Conservation (phyloP, 2,888 invertebrate genomes). For the Panzeria rudis region DNA sequence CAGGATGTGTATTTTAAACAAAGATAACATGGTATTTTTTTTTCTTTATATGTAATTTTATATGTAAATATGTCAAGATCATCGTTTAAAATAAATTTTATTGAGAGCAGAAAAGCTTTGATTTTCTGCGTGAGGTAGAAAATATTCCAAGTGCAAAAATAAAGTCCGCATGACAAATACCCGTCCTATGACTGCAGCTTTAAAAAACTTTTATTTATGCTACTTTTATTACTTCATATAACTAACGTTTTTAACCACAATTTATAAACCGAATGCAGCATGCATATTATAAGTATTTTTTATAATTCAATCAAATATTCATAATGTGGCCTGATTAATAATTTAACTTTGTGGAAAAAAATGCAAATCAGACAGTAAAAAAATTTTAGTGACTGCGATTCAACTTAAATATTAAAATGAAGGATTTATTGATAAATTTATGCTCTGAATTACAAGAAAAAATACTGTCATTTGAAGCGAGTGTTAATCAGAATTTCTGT, state of each 20-base stretch:
- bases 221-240: not conserved
- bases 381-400: not conserved
- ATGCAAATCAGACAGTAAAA: not conserved
- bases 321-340: conserved; percentile 44
- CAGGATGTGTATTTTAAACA: too few species aligned
- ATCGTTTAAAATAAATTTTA: too few species aligned
- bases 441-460: conserved; percentile 4
- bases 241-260: conserved; percentile 36
- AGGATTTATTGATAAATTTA: conserved; percentile 30
- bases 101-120: too few species aligned
- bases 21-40: too few species aligned
- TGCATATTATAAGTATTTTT: conserved; percentile 29
- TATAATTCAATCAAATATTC: conserved; percentile 34
- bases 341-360: not conserved
- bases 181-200: not conserved
- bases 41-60: too few species aligned
- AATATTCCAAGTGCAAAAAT: not conserved
- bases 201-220: not conserved
- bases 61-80: too few species aligned
- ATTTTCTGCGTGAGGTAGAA: too few species aligned
- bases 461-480: conserved; percentile 4
- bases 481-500: conserved; percentile 1
- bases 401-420: conserved; percentile 9
- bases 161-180: not conserved
- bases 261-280: conserved; percentile 28